Conservation (phyloP, 2,888 invertebrate species). For the Campopleginae sp. region DNA sequence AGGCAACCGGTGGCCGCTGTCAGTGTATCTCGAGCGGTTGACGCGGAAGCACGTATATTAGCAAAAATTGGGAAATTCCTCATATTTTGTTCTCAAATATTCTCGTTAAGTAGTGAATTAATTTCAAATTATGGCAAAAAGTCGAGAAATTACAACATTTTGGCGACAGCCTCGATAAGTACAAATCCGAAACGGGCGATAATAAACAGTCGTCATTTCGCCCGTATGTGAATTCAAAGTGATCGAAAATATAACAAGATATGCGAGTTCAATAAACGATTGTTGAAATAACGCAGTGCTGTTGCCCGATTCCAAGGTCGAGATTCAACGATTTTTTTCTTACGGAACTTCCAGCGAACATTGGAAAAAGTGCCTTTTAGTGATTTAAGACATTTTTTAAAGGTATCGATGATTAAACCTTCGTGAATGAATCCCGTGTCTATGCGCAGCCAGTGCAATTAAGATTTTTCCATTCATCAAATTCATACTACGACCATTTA, state of each 20-base stretch:
- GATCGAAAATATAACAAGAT: background rate
- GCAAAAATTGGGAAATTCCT: background rate
- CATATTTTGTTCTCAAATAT: background rate
- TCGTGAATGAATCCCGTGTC: background rate
- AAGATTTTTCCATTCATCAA: background rate
- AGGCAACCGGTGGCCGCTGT: conserved; percentile 71
- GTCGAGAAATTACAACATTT: conserved; percentile 12
- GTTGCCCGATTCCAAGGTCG: background rate
- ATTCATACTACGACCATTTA: background rate
- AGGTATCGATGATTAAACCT: background rate
- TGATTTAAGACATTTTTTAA: background rate
- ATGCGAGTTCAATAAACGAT: conserved; percentile 9
- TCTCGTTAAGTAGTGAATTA: background rate
- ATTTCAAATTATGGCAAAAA: conserved; percentile 25
- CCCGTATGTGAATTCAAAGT: conserved; percentile 29
- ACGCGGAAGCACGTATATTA: conserved; percentile 59
- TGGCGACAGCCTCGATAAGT: conserved; percentile 43
- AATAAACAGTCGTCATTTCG: conserved; percentile 32
- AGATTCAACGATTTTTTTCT: background rate
- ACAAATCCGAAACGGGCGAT: conserved; percentile 48
- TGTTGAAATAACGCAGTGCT: background rate
- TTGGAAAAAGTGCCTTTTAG: conserved; percentile 5
- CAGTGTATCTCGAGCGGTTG: conserved; percentile 78
- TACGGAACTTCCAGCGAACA: background rate
- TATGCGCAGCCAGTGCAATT: background rate